Conservation (phyloP, 2,113 vertebrate genomes). For the Furnarius figulus region DNA sequence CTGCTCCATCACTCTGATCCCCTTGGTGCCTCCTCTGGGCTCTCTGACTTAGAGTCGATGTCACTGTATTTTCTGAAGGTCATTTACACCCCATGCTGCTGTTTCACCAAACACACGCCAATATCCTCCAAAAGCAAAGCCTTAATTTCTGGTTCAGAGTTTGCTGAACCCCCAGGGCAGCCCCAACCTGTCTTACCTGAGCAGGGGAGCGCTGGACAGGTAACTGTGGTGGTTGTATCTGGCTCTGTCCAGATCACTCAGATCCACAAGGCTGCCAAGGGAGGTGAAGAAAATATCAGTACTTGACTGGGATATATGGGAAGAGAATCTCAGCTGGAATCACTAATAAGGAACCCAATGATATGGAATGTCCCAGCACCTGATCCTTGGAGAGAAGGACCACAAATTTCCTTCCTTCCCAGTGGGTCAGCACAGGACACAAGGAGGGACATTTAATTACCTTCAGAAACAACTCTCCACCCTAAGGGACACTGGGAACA, state of each 20-base stretch:
- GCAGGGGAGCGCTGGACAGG: slow-evolving; percentile 64
- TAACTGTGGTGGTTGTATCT: slow-evolving; percentile 66
- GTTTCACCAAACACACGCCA: background rate
- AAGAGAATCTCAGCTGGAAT: background rate
- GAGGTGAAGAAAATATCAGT: background rate
- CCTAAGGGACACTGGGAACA: background rate
- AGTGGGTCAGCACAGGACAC: background rate
- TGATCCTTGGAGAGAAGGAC: background rate
- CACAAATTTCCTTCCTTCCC: background rate
- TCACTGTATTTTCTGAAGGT: background rate
- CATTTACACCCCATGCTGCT: background rate
- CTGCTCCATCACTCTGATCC: background rate
- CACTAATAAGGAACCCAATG: too few species aligned
- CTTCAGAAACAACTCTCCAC: background rate
- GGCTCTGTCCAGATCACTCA: slow-evolving; percentile 50
- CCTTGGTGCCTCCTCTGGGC: background rate
- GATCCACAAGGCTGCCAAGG: slow-evolving; percentile 43
- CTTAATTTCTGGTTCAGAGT: background rate
- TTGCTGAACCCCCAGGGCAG: background rate
- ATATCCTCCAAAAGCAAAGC: background rate
- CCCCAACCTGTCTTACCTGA: background rate
- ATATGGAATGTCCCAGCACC: background rate
- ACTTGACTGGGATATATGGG: background rate
- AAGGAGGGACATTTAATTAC: background rate
- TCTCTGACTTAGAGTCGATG: background rate